Base-by-base conservation (phyloP, 2,797 vertebrate genomes). In the Percopsis omiscomaycus region DNA sequence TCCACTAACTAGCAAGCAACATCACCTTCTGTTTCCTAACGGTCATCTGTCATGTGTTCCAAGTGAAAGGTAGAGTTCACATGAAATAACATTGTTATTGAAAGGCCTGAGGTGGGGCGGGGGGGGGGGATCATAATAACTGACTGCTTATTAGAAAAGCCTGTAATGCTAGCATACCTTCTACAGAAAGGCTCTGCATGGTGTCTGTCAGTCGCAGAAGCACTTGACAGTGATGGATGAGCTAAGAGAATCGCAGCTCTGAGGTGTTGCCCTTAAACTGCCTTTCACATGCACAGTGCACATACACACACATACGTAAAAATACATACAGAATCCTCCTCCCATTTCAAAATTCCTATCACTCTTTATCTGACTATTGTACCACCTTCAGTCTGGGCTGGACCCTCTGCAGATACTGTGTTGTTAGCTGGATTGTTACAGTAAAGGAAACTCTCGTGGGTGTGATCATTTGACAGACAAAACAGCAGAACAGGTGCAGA, bases 381-480 rank as follows among this genome's bases (percentile, higher is more conserved):
- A 13, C 75, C 68, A 66, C 27, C 49, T 78, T 12, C 48, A 14
- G 67, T 56, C 51, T 61, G 12, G 13, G 37, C 42, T 2, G 9
- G 11, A 49, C 59, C 22, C 48, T 59, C 12, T 51, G 13, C 22
- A 22, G 42, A 72, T 61, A 74, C 77, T 69, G 44, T 77, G 69
- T 12, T 0, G 27, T 70, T 69, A 81, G 77, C 84, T 89, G 91
- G 90, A 94, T 93, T 90, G 87, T 84, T 91, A 91, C 85, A 88
- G 82, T 46, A 80, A 73, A 76, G 82, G 81, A 74, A 88, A 85
- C 84, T 85, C 60, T 52, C 5, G n/a, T 48, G 47, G n/a, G 12
- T 48, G n/a, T 48, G 12, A 48, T 48, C 1, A 48, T 15, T 48
- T 48, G 47, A 13, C 32, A 9, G 56, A 81, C 75, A 80, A 62